These are phyloP conservation scores for Cheilosia impressa DNA, from an alignment of 2,888 invertebrate genomes.

Conservation along the genomic window DNA sequence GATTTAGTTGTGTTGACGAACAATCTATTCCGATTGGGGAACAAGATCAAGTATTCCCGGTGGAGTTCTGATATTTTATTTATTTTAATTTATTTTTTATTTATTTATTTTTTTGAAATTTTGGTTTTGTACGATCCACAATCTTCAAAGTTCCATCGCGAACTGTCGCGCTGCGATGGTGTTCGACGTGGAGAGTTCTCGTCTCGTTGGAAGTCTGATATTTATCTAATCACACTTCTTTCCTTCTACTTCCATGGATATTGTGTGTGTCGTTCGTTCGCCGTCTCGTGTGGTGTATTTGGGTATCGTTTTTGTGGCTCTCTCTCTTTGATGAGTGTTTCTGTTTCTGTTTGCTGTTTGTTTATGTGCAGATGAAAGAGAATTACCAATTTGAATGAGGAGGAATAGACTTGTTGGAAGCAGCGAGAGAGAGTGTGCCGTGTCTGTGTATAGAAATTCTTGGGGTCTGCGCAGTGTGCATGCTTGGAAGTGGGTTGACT, in stretches of 20 bases:
- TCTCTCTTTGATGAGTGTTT: conserved; percentile 58
- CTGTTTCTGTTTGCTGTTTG: background rate
- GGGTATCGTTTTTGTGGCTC: background rate
- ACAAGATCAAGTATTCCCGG: conserved; percentile 55
- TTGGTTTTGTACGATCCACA: conserved; percentile 79
- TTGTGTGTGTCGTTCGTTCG: background rate
- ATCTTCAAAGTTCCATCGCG: conserved; percentile 83
- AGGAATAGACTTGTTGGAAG: conserved; percentile 5
- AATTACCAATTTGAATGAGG: background rate
- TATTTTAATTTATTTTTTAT: conserved; percentile 47
- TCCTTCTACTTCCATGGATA: conserved; percentile 69
- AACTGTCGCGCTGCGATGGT: conserved; percentile 77
- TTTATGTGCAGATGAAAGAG: conserved; percentile 35
- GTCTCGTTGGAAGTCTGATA: conserved; percentile 72
- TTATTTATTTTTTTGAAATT: conserved; percentile 18
- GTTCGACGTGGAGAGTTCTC: conserved; percentile 64
- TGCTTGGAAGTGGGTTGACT: conserved; percentile 26
- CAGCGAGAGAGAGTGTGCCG: conserved; percentile 6
- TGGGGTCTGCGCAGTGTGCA: conserved; percentile 46
- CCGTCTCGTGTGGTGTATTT: conserved; percentile 13
- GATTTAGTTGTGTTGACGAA: conserved; percentile 31
- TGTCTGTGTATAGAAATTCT: background rate
- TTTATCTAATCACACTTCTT: conserved; percentile 74
- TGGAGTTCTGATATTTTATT: conserved; percentile 37
- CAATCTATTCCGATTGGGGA: conserved; percentile 5